Base-by-base conservation (phyloP, 2,888 invertebrate genomes). In the Neuroscelio doddi region DNA sequence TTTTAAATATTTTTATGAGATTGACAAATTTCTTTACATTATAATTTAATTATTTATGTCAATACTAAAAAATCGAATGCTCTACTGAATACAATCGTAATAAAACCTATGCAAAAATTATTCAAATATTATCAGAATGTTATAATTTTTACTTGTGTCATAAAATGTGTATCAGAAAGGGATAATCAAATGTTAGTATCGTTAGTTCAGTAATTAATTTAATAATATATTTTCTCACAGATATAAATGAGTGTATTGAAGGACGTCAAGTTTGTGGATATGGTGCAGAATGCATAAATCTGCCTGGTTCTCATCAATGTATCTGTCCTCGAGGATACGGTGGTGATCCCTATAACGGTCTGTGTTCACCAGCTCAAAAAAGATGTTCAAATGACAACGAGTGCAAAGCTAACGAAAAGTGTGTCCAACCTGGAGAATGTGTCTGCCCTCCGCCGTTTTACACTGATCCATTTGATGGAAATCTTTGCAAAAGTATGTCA, bases 361-460 rank as follows among this genome's bases (percentile, higher is more conserved):
- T 93, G 14, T 96, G 96, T 80, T 89, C 93, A 1, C 90, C 93
- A 7, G 92, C 93, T 58, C 94, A 93, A 80, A 91, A 93, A 69
- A 89, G 92, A 65, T 96, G 96, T 78, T 89, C 92, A 1, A 90
- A 89, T 67, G 94, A 96, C 79, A 89, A 89, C 53, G 95, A 96
- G 80, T 96, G 96, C 80, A 90, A 90, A 51, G 83, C 91, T 0
- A 96, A 96, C 80, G 95, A 96, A 85, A 93, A 93, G 84, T 96
- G 96, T 81, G 91, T 95, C 17, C 93, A 96, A 82, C 95, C 95
- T 1, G 96, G 96, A 0, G 92, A 94, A 85, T 96, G 96, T 79
- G 89, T 95, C 12, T 96, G 96, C 79, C 94, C 94, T 21, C 95
- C 95, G 12, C 96, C 96, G 0, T 96, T 92, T 85, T 95, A 94